Evolutionary conservation across 2,113 vertebrate genomes (phyloP).

Genomic region (Pachycephala philippinensis): DNA sequence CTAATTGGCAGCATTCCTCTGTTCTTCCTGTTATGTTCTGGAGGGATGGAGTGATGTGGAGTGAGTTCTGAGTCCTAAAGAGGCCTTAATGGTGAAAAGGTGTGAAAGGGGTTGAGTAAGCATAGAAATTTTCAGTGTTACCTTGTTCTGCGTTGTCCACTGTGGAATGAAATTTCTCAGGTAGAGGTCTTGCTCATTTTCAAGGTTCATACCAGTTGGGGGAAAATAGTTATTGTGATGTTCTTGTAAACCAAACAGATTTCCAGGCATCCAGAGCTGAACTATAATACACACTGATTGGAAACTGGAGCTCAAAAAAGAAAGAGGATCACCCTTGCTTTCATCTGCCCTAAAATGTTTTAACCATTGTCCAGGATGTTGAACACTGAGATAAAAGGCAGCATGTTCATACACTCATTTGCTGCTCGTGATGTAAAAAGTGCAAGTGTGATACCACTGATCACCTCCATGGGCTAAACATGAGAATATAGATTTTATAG

Average conservation of each 20-base stretch:
- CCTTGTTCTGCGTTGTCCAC: background rate
- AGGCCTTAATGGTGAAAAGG: background rate
- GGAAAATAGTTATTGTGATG: background rate
- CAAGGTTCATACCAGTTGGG: background rate
- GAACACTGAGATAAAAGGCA: background rate
- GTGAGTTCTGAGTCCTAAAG: background rate
- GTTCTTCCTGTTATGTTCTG: background rate
- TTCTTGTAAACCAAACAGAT: background rate
- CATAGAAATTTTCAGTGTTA: background rate
- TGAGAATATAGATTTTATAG: background rate
- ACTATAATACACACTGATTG: background rate
- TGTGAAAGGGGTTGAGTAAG: background rate
- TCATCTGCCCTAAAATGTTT: background rate
- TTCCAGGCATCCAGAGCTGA: background rate
- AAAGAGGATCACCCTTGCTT: background rate
- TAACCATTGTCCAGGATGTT: background rate
- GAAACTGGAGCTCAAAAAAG: background rate
- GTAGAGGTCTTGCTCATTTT: background rate
- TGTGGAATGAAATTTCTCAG: background rate
- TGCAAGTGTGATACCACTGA: background rate
- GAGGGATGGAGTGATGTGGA: background rate
- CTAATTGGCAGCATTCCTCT: background rate
- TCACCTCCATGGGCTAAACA: background rate
- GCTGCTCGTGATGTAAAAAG: background rate
- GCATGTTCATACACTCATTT: rapidly evolving